Percentiles rank a stretch among this genome's conserved stretches.
Evolutionary conservation across 2,888 invertebrate species (phyloP).

Genomic region (Tetranychus truncatus): DNA sequence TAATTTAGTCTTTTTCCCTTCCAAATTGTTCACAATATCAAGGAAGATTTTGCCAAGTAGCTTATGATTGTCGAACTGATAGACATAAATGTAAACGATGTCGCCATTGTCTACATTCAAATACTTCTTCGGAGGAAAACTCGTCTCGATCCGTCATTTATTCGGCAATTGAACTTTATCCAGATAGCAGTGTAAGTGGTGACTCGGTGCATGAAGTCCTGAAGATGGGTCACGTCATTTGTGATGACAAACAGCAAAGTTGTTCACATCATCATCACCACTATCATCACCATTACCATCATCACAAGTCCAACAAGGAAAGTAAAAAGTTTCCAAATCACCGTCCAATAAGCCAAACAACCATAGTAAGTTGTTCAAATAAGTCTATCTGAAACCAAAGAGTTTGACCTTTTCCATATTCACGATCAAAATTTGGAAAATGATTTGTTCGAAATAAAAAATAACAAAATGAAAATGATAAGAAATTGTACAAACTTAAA

Average conservation of each 20-base stretch:
- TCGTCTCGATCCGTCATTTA: not conserved
- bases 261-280: not conserved
- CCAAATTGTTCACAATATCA: not conserved
- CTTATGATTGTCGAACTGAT: not conserved
- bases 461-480: too few relatives aligned
- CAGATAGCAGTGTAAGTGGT: not conserved
- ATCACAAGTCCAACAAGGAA: not conserved
- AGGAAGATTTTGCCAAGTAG: not conserved
- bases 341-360: not conserved
- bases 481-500: too few relatives aligned
- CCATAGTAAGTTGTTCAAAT: too few relatives aligned
- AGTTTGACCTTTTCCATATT: too few relatives aligned
- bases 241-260: not conserved
- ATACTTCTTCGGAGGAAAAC: not conserved
- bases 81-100: not conserved
- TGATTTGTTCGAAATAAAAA: too few relatives aligned
- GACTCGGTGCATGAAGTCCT: conserved; percentile 8
- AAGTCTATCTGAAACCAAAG: too few relatives aligned
- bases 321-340: not conserved
- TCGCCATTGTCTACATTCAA: not conserved
- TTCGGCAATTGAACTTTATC: conserved; percentile 11
- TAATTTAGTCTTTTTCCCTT: too few relatives aligned
- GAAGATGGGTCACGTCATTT: not conserved
- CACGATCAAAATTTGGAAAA: too few relatives aligned
- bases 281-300: too few relatives aligned